These are phyloP conservation scores for Scartelaos histophorus DNA, from an alignment of 2,113 vertebrate genomes.

Conservation along the genomic window DNA sequence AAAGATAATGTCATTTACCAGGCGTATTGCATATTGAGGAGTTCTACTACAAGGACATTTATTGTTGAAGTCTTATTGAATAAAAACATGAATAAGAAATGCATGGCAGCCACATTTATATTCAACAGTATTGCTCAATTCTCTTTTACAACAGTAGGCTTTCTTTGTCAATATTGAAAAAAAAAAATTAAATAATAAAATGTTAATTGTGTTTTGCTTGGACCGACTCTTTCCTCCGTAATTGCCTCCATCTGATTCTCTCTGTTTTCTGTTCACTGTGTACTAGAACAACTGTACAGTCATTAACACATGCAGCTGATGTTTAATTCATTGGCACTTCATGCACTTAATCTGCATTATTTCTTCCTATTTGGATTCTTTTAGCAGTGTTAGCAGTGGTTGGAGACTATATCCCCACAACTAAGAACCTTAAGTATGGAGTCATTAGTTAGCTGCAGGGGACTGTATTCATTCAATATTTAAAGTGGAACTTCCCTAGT, in stretches of 20 bases:
- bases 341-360: not conserved
- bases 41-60: not conserved
- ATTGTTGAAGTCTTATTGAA: not conserved
- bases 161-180: not conserved
- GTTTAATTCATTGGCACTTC: slow-evolving; percentile 13
- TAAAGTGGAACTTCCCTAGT: no score
- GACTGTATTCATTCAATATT: no score
- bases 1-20: no score
- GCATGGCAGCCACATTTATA: not conserved
- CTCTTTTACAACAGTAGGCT: not conserved
- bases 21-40: no score
- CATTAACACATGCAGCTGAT: not conserved
- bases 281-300: slow-evolving; percentile 16
- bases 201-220: not conserved
- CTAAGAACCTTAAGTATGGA: not conserved
- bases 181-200: not conserved
- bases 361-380: not conserved
- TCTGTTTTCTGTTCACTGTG: not conserved
- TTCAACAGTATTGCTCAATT: not conserved
- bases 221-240: slow-evolving; percentile 23
- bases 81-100: not conserved
- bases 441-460: no score
- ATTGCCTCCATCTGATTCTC: slow-evolving; percentile 44
- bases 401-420: not conserved
- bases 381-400: not conserved